phyloP scores from a whole-genome alignment of 2,797 vertebrate species.

The Chaetodon trifasciatus region DNA sequence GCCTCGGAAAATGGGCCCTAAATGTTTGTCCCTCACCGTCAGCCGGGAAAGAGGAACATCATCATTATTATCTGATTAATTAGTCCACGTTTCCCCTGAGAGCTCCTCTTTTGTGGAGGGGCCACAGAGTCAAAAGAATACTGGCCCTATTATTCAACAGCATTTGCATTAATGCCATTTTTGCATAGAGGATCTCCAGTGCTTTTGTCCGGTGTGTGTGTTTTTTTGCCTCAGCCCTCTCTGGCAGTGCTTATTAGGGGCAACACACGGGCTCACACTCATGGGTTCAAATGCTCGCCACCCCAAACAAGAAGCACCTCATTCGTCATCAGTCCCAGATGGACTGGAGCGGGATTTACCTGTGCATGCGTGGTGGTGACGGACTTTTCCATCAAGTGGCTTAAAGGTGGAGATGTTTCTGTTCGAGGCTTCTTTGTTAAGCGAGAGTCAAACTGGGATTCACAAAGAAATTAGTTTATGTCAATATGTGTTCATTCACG shows the following conservation, averaged over 20 bases:
- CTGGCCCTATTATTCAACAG: conserved; percentile 76
- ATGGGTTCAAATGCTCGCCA: conserved; percentile 45
- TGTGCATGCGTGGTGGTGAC: not conserved
- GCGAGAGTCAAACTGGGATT: conserved; percentile 25
- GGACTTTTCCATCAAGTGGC: conserved; percentile 6
- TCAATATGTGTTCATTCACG: conserved; percentile 19
- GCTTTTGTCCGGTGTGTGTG: conserved; percentile 56
- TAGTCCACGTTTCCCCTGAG: conserved; percentile 79
- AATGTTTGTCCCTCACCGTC: conserved; percentile 69
- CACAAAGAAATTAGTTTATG: conserved; percentile 11
- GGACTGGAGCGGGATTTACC: conserved; percentile 11
- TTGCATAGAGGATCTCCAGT: conserved; percentile 67
- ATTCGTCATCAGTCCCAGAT: not conserved
- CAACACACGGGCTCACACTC: conserved; percentile 40
- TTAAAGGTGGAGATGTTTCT: conserved; percentile 23
- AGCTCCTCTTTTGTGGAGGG: conserved; percentile 71
- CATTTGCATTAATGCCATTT: conserved; percentile 84
- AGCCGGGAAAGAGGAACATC: conserved; percentile 72
- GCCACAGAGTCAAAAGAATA: conserved; percentile 81
- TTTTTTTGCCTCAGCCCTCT: conserved; percentile 30
- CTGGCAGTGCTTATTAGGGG: conserved; percentile 40
- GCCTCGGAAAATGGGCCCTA: conserved; percentile 57
- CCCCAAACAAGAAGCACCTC: conserved; percentile 31
- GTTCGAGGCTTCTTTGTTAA: conserved; percentile 31
- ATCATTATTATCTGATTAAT: conserved; percentile 87